Evolutionary conservation across 2,888 invertebrate genomes (phyloP).

Genomic region (Calameuta filiformis): DNA sequence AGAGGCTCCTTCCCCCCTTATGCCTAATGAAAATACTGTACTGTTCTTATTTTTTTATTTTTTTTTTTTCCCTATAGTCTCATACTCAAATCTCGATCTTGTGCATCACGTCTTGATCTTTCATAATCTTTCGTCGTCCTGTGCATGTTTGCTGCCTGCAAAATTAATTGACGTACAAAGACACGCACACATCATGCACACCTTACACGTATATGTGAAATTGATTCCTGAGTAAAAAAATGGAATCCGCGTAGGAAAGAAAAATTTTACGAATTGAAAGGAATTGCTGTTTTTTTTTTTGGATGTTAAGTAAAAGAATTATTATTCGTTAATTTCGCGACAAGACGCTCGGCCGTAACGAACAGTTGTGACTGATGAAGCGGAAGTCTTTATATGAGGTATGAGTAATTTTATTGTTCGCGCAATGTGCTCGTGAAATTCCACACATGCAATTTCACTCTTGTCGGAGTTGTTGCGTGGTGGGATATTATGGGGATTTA

Average conservation of each 20-base stretch:
- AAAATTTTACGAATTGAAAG: neutral
- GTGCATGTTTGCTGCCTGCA: neutral
- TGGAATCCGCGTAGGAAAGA: neutral
- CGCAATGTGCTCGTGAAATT: neutral
- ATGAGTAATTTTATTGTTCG: neutral
- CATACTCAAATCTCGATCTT: neutral
- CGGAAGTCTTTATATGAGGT: neutral
- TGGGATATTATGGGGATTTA: neutral
- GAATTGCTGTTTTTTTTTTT: neutral
- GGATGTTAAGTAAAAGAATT: neutral
- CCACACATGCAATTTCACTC: neutral
- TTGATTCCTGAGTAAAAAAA: neutral
- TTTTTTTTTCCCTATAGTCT: constrained; percentile 20
- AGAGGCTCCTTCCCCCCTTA: neutral
- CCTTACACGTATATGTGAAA: neutral
- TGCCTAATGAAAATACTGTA: neutral
- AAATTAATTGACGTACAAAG: neutral
- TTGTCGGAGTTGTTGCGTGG: neutral
- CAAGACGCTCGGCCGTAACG: neutral
- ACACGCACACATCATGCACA: neutral
- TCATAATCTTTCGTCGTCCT: neutral
- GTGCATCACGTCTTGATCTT: neutral
- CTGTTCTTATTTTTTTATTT: constrained; percentile 7
- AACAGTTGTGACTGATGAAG: neutral
- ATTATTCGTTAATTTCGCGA: neutral